Conservation (phyloP, 2,888 invertebrate species). For the Drosophila multiciliata region DNA sequence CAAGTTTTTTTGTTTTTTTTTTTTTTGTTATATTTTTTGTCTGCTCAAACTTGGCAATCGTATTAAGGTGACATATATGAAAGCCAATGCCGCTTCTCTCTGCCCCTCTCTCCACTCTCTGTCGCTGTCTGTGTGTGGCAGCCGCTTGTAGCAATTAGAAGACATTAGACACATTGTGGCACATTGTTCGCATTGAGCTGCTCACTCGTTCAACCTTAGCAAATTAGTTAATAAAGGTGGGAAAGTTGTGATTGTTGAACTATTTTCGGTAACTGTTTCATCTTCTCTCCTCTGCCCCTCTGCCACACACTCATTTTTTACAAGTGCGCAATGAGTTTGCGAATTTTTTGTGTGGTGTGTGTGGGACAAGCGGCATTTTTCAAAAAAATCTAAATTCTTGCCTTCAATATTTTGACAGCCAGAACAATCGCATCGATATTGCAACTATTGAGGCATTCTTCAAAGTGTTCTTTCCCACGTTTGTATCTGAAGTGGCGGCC, state of each 20-base stretch:
- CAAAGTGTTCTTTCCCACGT: conserved; percentile 53
- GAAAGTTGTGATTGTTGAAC: conserved; percentile 67
- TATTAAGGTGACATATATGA: conserved; percentile 65
- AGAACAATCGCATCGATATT: conserved; percentile 67
- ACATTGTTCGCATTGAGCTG: conserved; percentile 43
- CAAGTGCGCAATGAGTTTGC: conserved; percentile 69
- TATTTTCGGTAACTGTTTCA: conserved; percentile 47
- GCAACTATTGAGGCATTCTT: conserved; percentile 42
- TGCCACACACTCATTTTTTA: conserved; percentile 17
- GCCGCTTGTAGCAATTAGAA: conserved; percentile 68
- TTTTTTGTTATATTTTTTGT: conserved; percentile 5
- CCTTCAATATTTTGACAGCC: conserved; percentile 74
- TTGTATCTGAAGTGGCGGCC: conserved; percentile 33
- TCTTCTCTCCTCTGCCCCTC: conserved; percentile 24
- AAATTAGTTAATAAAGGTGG: conserved; percentile 82
- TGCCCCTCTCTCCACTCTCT: background rate
- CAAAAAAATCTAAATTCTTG: conserved; percentile 27
- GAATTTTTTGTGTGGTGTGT: conserved; percentile 47
- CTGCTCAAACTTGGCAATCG: conserved; percentile 60
- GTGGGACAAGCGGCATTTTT: conserved; percentile 43
- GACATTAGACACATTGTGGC: conserved; percentile 53
- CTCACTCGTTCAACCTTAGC: conserved; percentile 59
- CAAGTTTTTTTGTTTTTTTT: conserved; percentile 29
- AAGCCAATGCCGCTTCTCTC: conserved; percentile 47
- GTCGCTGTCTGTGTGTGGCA: conserved; percentile 29